phyloP scores from a whole-genome alignment of 2,888 invertebrate genomes.

The Oligia strigilis region DNA sequence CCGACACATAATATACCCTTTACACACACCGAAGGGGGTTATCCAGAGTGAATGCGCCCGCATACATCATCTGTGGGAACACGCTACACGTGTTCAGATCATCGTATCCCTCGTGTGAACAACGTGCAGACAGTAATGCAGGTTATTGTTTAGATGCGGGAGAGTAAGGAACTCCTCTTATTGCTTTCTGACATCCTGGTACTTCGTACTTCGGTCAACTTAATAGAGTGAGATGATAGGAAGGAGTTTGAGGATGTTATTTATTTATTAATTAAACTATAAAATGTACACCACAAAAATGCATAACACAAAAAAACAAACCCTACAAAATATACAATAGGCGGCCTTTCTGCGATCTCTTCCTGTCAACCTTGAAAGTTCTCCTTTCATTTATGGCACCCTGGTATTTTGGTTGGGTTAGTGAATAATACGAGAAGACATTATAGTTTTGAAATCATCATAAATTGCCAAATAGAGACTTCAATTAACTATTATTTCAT shows the following conservation, averaged over 20 bases:
- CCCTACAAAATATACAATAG: too few species aligned
- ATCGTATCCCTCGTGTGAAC: slow-evolving; percentile 79
- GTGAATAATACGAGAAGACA: not conserved
- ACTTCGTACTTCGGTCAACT: slow-evolving; percentile 24
- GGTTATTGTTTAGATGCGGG: slow-evolving; percentile 71
- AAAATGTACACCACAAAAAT: too few species aligned
- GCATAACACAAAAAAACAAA: too few species aligned
- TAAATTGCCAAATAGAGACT: too few species aligned
- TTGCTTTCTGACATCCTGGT: slow-evolving; percentile 51
- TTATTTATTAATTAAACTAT: too few species aligned
- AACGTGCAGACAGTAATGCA: slow-evolving; percentile 72
- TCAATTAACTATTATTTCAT: not conserved
- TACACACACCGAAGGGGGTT: slow-evolving; percentile 54
- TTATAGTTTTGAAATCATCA: not conserved
- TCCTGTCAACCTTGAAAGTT: not conserved
- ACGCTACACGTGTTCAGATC: slow-evolving; percentile 81
- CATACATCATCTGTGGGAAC: slow-evolving; percentile 81
- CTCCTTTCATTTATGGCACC: not conserved
- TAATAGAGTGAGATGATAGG: not conserved
- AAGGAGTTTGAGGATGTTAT: not conserved
- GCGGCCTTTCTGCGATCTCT: not conserved
- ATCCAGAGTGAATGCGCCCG: slow-evolving; percentile 80
- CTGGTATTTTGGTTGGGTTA: not conserved
- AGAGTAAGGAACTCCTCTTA: slow-evolving; percentile 59
- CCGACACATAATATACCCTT: slow-evolving; percentile 60